These are phyloP conservation scores for Callionymus lyra DNA, from an alignment of 2,113 vertebrate genomes.

Conservation along the genomic window DNA sequence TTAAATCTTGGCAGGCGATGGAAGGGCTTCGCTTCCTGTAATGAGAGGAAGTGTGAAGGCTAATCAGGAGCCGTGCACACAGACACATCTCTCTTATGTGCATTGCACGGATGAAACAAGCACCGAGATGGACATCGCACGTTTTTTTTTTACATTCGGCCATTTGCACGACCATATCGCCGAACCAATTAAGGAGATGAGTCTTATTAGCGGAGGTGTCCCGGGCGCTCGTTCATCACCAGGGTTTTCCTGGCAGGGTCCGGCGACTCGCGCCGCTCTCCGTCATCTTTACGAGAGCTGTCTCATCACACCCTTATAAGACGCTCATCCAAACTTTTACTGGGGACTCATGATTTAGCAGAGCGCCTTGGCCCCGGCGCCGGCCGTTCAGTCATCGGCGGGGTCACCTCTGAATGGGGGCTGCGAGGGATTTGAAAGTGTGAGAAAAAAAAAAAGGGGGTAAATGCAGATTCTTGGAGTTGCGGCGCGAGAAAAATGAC, in stretches of 20 bases:
- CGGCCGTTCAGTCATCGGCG: constrained; percentile 25
- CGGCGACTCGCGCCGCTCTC: constrained; percentile 37
- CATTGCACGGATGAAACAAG: constrained; percentile 13
- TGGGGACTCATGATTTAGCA: constrained; percentile 52
- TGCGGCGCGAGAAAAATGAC: constrained; percentile 1
- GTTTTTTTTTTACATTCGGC: constrained; percentile 2
- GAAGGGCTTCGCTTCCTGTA: constrained; percentile 47
- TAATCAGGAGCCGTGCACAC: constrained; percentile 19
- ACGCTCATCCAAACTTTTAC: constrained; percentile 61
- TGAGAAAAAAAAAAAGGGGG: too few relatives aligned
- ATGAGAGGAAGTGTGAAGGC: constrained; percentile 41
- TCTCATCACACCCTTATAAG: constrained; percentile 62
- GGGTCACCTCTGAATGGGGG: constrained; percentile 52
- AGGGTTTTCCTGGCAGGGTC: constrained; percentile 54
- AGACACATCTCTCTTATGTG: constrained; percentile 24
- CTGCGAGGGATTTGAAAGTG: constrained; percentile 24
- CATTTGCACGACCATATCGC: constrained; percentile 44
- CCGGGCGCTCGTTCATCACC: constrained; percentile 53
- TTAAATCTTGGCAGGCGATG: constrained; percentile 43
- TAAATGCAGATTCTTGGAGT: constrained; percentile 3
- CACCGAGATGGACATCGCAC: constrained; percentile 5
- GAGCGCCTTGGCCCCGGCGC: constrained; percentile 32
- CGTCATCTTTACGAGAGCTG: constrained; percentile 59
- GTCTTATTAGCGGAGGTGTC: constrained; percentile 62
- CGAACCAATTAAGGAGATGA: constrained; percentile 66